These are phyloP conservation scores for Euleptes europaea DNA, from an alignment of 2,113 vertebrate species.

Conservation along the genomic window DNA sequence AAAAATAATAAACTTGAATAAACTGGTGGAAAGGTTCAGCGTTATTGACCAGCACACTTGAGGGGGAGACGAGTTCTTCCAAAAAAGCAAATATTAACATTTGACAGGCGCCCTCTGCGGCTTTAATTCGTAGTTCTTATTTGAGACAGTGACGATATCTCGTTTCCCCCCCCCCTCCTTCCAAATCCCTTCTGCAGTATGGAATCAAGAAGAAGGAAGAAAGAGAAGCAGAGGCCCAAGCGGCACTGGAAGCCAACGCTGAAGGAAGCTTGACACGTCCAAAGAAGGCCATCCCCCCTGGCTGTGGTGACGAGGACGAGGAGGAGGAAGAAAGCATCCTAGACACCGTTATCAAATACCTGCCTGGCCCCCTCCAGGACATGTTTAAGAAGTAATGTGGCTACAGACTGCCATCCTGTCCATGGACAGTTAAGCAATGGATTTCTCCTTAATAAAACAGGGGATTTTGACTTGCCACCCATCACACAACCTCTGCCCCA, in stretches of 20 bases:
- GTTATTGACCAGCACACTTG: background rate
- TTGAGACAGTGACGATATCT: background rate
- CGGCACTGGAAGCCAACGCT: constrained; percentile 85
- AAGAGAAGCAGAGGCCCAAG: constrained; percentile 90
- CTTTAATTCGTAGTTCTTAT: background rate
- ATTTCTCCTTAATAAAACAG: constrained; percentile 68
- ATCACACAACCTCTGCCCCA: background rate
- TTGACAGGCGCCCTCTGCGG: background rate
- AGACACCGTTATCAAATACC: constrained; percentile 97
- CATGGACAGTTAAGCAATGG: constrained; percentile 67
- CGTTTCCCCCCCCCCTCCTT: too few relatives aligned
- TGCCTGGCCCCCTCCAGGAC: constrained; percentile 94
- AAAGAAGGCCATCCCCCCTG: constrained; percentile 86
- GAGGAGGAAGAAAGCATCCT: constrained; percentile 95
- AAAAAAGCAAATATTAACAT: constrained; percentile 4
- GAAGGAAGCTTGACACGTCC: constrained; percentile 94
- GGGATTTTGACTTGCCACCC: constrained; percentile 63
- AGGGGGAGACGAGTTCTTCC: background rate
- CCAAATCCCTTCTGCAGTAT: constrained; percentile 76
- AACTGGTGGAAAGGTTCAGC: background rate
- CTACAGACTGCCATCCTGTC: constrained; percentile 65
- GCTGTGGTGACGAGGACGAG: constrained; percentile 80
- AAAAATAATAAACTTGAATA: background rate
- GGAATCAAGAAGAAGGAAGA: constrained; percentile 97
- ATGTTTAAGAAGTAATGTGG: constrained; percentile 94